Conservation (phyloP, 2,797 vertebrate genomes). For the Lagocephalus sceleratus region DNA sequence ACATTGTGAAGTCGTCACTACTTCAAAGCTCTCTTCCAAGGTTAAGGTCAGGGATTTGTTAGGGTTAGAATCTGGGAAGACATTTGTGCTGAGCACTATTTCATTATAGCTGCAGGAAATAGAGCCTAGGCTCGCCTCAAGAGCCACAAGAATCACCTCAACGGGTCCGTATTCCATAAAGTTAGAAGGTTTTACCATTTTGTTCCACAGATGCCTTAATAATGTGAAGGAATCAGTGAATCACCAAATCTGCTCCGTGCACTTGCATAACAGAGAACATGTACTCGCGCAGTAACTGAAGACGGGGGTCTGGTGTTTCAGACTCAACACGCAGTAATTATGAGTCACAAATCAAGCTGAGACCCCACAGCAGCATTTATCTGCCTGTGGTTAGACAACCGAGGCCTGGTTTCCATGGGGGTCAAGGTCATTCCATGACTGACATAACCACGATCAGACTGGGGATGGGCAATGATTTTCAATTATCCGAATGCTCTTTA, state of each 20-base stretch:
- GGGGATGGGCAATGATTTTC: too few relatives aligned
- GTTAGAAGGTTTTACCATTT: not conserved
- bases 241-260: not conserved
- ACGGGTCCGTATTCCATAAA: not conserved
- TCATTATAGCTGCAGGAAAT: too few relatives aligned
- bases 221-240: conserved; percentile 15
- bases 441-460: not conserved
- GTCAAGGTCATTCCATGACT: not conserved
- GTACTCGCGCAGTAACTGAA: not conserved
- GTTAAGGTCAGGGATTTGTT: too few relatives aligned
- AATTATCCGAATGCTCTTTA: too few relatives aligned
- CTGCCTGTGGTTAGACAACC: not conserved
- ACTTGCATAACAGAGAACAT: too few relatives aligned
- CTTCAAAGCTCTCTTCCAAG: too few relatives aligned
- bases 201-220: conserved; percentile 9
- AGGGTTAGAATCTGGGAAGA: too few relatives aligned
- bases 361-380: not conserved
- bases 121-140: too few relatives aligned
- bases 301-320: conserved; percentile 18
- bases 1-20: too few relatives aligned
- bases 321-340: conserved; percentile 31
- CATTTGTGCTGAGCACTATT: too few relatives aligned
- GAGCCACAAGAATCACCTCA: too few relatives aligned
- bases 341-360: conserved; percentile 20
- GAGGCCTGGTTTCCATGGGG: not conserved